phyloP scores from a whole-genome alignment of 2,888 invertebrate species.

The Notocelia uddmanniana region DNA sequence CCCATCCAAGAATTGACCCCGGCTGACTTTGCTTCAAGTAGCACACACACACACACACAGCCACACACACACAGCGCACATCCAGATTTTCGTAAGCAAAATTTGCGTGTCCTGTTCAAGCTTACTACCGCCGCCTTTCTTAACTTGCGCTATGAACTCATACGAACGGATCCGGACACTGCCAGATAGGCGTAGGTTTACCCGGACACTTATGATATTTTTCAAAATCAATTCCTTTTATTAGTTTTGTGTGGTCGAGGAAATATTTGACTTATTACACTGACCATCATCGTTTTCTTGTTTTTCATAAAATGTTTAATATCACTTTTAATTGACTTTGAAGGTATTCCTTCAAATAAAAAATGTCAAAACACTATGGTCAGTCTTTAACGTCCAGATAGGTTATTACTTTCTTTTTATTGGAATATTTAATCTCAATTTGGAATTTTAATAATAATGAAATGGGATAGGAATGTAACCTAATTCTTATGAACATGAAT shows the following conservation, averaged over 20 bases:
- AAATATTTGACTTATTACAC: conserved; percentile 11
- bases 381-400: background rate
- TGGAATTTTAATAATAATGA: background rate
- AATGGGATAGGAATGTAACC: background rate
- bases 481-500: background rate
- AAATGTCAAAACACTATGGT: background rate
- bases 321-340: too few relatives aligned
- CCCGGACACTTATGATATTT: conserved; percentile 57
- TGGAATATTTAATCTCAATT: too few relatives aligned
- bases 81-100: background rate
- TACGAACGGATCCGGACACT: conserved; percentile 58
- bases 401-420: background rate
- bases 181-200: conserved; percentile 65
- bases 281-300: background rate
- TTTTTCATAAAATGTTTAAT: background rate
- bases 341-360: background rate
- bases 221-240: conserved; percentile 41
- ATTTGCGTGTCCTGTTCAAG: too few relatives aligned
- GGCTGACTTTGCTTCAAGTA: too few relatives aligned
- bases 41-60: too few relatives aligned
- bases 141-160: conserved; percentile 50
- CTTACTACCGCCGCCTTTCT: conserved; percentile 45
- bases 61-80: too few relatives aligned
- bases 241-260: conserved; percentile 22
- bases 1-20: too few relatives aligned